phyloP scores from a whole-genome alignment of 1,140 invertebrate species.

The Halesus radiatus region DNA sequence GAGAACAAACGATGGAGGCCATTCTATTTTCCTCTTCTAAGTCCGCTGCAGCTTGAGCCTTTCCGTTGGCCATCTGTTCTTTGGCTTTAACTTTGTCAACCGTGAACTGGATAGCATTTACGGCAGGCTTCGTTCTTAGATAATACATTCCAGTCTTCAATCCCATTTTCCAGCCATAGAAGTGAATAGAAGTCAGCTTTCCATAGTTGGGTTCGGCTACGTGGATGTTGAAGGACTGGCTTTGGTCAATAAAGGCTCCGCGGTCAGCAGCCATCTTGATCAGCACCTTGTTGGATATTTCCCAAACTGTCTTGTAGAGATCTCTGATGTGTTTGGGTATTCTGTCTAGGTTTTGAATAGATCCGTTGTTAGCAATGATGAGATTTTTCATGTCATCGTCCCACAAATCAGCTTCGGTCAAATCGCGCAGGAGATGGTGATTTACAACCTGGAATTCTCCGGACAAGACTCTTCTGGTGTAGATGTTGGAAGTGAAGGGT shows the following conservation, averaged over 20 bases:
- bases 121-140: constrained; percentile 95
- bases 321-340: constrained; percentile 93
- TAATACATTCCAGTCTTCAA: constrained; percentile 99
- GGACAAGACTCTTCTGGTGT: constrained; percentile 92
- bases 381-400: constrained; percentile 97
- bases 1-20: constrained; percentile 87
- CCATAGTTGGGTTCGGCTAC: constrained; percentile 95
- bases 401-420: constrained; percentile 94
- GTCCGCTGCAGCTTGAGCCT: constrained; percentile 59
- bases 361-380: constrained; percentile 93
- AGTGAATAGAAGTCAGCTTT: constrained; percentile 98
- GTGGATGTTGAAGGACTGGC: constrained; percentile 97
- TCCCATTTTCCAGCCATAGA: constrained; percentile 96
- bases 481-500: constrained; percentile 98
- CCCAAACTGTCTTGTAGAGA: constrained; percentile 99
- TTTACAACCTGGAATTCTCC: constrained; percentile 95
- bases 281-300: constrained; percentile 94
- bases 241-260: constrained; percentile 98
- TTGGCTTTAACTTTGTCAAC: constrained; percentile 90
- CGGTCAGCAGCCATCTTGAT: constrained; percentile 98
- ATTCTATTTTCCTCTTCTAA: constrained; percentile 72
- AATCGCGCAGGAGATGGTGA: constrained; percentile 94
- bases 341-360: constrained; percentile 90
- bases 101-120: constrained; percentile 97
- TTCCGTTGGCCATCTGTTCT: constrained; percentile 59